Percentiles rank a stretch among this genome's conserved stretches.
phyloP scores from a whole-genome alignment of 2,113 vertebrate genomes.

The Geothlypis trichas region DNA sequence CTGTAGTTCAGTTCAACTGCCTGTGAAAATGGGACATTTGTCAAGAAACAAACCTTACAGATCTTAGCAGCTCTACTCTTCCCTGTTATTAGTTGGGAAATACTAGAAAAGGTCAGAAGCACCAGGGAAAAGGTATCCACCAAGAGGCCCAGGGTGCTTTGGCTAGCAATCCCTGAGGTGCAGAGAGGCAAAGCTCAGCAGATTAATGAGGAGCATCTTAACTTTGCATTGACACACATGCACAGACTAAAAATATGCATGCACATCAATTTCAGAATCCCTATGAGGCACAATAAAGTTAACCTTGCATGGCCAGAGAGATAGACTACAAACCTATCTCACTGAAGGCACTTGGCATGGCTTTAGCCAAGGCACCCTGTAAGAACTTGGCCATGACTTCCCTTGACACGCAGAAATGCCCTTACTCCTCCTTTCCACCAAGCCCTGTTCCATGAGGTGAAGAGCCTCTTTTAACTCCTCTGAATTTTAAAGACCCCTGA shows the following conservation, averaged over 20 bases:
- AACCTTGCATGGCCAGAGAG: constrained; percentile 55
- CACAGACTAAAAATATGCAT: background rate
- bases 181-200: constrained; percentile 32
- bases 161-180: background rate
- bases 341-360: background rate
- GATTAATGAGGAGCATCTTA: constrained; percentile 25
- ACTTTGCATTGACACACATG: constrained; percentile 18
- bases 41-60: constrained; percentile 77
- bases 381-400: constrained; percentile 30
- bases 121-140: background rate
- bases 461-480: background rate
- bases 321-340: background rate
- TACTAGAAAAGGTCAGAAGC: constrained; percentile 33
- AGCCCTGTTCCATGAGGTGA: background rate
- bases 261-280: constrained; percentile 56
- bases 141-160: background rate
- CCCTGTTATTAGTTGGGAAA: constrained; percentile 54
- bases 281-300: constrained; percentile 65
- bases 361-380: background rate
- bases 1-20: constrained; percentile 80
- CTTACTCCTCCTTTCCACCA: background rate
- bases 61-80: constrained; percentile 60
- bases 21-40: constrained; percentile 83
- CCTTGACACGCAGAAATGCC: background rate
- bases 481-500: constrained; percentile 36